phyloP scores from a whole-genome alignment of 2,888 invertebrate genomes.

The Meiosimyza decipiens region DNA sequence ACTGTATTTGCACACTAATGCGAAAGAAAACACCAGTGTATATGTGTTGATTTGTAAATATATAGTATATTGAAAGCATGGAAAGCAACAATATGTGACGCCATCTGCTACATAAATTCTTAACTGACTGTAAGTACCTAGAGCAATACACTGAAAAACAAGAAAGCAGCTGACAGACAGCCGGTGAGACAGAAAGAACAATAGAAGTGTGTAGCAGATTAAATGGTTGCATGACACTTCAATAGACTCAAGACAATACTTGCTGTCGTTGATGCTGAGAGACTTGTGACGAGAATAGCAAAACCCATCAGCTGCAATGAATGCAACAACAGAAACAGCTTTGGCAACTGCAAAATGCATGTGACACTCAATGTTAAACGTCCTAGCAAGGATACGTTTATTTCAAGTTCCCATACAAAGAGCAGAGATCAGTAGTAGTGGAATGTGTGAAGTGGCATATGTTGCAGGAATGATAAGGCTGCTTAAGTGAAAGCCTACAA shows the following conservation, averaged over 20 bases:
- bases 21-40: no score
- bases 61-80: no score
- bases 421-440: no score
- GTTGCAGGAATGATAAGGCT: no score
- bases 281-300: neutral
- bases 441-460: no score
- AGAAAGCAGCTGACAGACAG: neutral
- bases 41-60: no score
- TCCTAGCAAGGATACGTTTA: neutral
- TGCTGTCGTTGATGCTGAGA: neutral
- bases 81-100: neutral
- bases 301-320: neutral
- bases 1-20: no score
- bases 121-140: neutral
- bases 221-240: conserved; percentile 34
- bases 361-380: conserved; percentile 21
- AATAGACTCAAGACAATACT: conserved; percentile 18
- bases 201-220: conserved; percentile 11
- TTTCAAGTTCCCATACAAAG: no score
- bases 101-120: conserved; percentile 30
- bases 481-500: no score
- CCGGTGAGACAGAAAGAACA: neutral
- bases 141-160: neutral
- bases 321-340: neutral
- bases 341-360: conserved; percentile 21